Conservation (phyloP, 2,888 invertebrate species). For the Mesorhabditis belari region DNA sequence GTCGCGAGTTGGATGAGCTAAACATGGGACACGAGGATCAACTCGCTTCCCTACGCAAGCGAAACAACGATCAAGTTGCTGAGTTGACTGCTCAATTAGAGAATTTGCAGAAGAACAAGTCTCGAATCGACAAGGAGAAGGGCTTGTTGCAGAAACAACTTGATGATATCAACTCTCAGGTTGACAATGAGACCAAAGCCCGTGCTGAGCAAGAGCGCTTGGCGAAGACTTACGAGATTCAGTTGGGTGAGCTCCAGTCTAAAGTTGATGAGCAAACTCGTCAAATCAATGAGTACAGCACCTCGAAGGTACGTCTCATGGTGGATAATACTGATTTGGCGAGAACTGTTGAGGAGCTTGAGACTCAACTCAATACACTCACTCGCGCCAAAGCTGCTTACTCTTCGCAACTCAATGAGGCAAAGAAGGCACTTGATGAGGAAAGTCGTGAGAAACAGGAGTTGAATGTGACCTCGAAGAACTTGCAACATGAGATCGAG, state of each 20-base stretch:
- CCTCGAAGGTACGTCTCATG: constrained; percentile 83
- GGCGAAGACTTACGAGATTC: constrained; percentile 47
- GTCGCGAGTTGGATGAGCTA: constrained; percentile 94
- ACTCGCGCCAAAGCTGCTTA: constrained; percentile 54
- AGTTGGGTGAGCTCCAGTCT: constrained; percentile 86
- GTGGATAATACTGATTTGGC: constrained; percentile 94
- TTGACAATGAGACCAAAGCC: constrained; percentile 45
- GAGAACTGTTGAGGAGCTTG: constrained; percentile 82
- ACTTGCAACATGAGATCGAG: constrained; percentile 96
- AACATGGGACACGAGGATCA: constrained; percentile 91
- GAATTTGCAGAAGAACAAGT: constrained; percentile 97
- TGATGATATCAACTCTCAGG: constrained; percentile 41
- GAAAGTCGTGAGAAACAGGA: constrained; percentile 56
- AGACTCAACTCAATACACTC: constrained; percentile 90
- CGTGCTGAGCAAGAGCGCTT: constrained; percentile 46
- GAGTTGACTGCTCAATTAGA: constrained; percentile 99
- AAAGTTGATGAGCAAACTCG: constrained; percentile 89
- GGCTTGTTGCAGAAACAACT: constrained; percentile 40
- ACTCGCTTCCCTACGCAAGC: constrained; percentile 92
- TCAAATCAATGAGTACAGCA: constrained; percentile 81
- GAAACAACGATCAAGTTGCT: constrained; percentile 97
- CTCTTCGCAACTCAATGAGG: constrained; percentile 68
- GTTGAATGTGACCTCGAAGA: constrained; percentile 60
- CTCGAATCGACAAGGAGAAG: constrained; percentile 55
- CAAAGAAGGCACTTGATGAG: constrained; percentile 93